Evolutionary conservation across 2,113 vertebrate species (phyloP).

Genomic region (Sakesphorus luctuosus): DNA sequence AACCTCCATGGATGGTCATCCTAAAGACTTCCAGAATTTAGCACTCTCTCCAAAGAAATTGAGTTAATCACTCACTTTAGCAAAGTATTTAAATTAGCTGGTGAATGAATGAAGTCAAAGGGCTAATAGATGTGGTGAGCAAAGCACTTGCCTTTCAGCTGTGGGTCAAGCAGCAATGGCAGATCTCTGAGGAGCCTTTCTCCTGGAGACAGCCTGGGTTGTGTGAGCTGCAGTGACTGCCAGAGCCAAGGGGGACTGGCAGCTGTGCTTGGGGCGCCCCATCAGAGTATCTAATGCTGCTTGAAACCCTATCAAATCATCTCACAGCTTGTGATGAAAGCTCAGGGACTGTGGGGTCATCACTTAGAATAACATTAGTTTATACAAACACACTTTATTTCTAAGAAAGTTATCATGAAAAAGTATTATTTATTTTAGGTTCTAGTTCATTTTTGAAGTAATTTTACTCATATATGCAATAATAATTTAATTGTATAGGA

Average conservation of each 20-base stretch:
- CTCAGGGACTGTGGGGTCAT: not conserved
- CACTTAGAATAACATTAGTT: not conserved
- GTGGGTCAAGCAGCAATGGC: slow-evolving; percentile 52
- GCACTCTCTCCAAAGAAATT: slow-evolving; percentile 55
- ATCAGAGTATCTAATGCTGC: slow-evolving; percentile 25
- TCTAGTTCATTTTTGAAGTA: not conserved
- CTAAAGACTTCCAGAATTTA: slow-evolving; percentile 67
- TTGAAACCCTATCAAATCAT: slow-evolving; percentile 36
- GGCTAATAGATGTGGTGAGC: slow-evolving; percentile 66
- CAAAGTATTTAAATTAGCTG: slow-evolving; percentile 68
- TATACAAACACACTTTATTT: not conserved
- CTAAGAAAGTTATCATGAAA: not conserved
- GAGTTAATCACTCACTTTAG: slow-evolving; percentile 71
- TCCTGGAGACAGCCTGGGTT: slow-evolving; percentile 56
- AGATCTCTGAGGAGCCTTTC: slow-evolving; percentile 69
- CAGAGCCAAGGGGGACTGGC: slow-evolving; percentile 69
- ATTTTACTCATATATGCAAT: not conserved
- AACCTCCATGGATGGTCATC: slow-evolving; percentile 38
- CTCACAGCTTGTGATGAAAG: slow-evolving; percentile 30
- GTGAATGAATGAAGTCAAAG: slow-evolving; percentile 70
- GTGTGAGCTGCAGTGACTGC: slow-evolving; percentile 27
- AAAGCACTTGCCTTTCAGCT: slow-evolving; percentile 56
- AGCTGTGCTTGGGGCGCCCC: slow-evolving; percentile 58
- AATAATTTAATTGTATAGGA: not conserved
- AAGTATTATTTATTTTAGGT: not conserved